These are phyloP conservation scores for Rhyacophila brunnea DNA, from an alignment of 1,140 invertebrate genomes.

Conservation along the genomic window DNA sequence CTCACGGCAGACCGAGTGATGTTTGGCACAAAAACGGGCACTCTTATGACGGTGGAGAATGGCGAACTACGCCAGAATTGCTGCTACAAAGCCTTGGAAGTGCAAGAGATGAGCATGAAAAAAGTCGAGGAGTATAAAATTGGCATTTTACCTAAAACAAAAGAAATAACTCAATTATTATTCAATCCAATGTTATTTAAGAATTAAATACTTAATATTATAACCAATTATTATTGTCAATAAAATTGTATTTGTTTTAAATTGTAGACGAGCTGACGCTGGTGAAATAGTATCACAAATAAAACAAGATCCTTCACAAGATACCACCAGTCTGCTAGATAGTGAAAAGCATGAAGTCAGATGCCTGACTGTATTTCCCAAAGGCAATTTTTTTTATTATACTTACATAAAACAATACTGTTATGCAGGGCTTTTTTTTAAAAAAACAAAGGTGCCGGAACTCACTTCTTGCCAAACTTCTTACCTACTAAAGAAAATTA, in stretches of 20 bases:
- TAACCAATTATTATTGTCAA: too few species aligned
- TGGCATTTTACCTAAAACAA: too few species aligned
- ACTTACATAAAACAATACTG: not conserved
- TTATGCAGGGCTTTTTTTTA: too few species aligned
- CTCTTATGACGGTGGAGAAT: conserved; percentile 74
- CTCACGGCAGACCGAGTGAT: conserved; percentile 72
- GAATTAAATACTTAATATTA: too few species aligned
- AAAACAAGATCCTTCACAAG: conserved; percentile 13
- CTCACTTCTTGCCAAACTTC: too few species aligned
- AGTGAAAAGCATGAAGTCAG: conserved; percentile 45
- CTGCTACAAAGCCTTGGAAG: conserved; percentile 52
- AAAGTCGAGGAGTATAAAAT: conserved; percentile 38
- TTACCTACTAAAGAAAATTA: too few species aligned
- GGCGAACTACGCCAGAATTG: conserved; percentile 71
- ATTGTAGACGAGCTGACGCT: not conserved
- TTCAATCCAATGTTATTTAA: too few species aligned
- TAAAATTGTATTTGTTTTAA: too few species aligned
- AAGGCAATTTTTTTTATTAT: conserved; percentile 34
- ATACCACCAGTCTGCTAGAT: conserved; percentile 13
- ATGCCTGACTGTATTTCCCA: conserved; percentile 49
- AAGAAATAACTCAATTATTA: too few species aligned
- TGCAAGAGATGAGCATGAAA: conserved; percentile 56
- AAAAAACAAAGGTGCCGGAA: too few species aligned
- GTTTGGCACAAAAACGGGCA: conserved; percentile 71
- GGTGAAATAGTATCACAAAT: conserved; percentile 18